Evolutionary conservation across 2,113 vertebrate species (phyloP).

Genomic region (Rattus norvegicus): DNA sequence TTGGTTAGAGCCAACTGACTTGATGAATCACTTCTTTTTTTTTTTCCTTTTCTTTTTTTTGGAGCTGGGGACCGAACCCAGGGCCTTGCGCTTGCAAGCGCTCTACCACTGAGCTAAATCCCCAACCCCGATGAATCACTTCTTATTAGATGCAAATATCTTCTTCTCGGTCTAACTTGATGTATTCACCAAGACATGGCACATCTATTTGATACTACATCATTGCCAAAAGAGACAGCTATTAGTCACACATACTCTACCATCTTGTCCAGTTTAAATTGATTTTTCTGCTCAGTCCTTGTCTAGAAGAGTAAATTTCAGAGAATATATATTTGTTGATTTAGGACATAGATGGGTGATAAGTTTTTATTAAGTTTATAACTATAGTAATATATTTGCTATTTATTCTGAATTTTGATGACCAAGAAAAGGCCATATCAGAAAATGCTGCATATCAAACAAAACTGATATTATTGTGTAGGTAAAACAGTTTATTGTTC

Average conservation of each 20-base stretch:
- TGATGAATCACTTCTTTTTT: neutral
- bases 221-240: neutral
- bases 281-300: neutral
- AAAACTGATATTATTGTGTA: neutral
- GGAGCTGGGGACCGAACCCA: no score
- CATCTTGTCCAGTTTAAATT: neutral
- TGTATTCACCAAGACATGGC: neutral
- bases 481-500: slow-evolving; percentile 22
- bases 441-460: neutral
- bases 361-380: slow-evolving; percentile 15
- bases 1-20: neutral
- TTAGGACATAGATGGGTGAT: neutral
- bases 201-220: neutral
- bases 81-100: no score
- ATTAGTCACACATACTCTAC: neutral
- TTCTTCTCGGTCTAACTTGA: neutral
- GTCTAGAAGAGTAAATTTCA: neutral
- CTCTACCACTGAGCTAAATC: no score
- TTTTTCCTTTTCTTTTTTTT: no score
- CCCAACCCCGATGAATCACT: neutral
- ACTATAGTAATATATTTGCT: neutral
- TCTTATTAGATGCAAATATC: slow-evolving; percentile 5
- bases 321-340: slow-evolving; percentile 3
- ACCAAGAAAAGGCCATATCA: slow-evolving; percentile 1
- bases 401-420: slow-evolving; percentile 19